Percentiles rank a stretch among this genome's conserved stretches.
Conservation (phyloP, 2,888 invertebrate genomes). For the Empis livida region DNA sequence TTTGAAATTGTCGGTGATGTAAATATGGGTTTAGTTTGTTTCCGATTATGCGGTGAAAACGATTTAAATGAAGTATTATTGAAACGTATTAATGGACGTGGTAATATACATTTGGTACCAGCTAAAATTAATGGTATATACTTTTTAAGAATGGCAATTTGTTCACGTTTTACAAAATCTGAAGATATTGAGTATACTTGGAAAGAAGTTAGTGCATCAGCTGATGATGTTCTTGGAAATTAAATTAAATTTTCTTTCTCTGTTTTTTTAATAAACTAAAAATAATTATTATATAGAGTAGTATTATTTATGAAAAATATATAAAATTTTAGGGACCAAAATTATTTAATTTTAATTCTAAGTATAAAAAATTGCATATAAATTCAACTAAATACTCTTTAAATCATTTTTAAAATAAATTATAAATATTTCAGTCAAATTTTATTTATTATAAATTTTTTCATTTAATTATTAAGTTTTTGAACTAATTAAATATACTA, state of each 20-base stretch:
- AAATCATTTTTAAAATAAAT: too few relatives aligned
- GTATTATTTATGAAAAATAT: too few relatives aligned
- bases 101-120: slow-evolving; percentile 86
- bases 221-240: slow-evolving; percentile 50
- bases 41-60: slow-evolving; percentile 77
- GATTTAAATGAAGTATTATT: slow-evolving; percentile 69
- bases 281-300: too few relatives aligned
- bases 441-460: too few relatives aligned
- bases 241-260: too few relatives aligned
- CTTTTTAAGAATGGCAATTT: slow-evolving; percentile 81
- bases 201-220: slow-evolving; percentile 67
- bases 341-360: too few relatives aligned
- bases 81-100: slow-evolving; percentile 75
- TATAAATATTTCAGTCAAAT: too few relatives aligned
- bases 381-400: too few relatives aligned
- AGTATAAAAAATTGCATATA: too few relatives aligned
- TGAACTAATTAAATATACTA: too few relatives aligned
- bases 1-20: slow-evolving; percentile 87
- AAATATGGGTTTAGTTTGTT: slow-evolving; percentile 92
- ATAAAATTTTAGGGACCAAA: not conserved
- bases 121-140: slow-evolving; percentile 72
- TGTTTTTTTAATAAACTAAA: too few relatives aligned
- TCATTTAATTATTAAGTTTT: too few relatives aligned
- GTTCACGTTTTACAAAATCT: slow-evolving; percentile 69
- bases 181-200: slow-evolving; percentile 76